Conservation (phyloP, 2,888 invertebrate genomes). For the Caenorhabditis sp. region DNA sequence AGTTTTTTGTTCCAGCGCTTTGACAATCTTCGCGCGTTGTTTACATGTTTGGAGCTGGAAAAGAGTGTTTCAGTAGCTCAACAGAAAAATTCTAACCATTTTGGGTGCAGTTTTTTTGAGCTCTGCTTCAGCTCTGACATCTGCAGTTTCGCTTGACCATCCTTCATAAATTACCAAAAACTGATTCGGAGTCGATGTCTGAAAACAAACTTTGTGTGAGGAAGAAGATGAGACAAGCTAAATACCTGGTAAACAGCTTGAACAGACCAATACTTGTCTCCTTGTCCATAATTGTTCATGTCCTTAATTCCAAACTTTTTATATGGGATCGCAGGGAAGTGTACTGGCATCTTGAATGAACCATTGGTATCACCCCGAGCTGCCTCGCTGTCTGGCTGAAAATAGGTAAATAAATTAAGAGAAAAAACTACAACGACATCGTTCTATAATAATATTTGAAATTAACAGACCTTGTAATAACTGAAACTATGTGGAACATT, state of each 20-base stretch:
- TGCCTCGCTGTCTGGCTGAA: neutral
- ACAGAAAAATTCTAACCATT: neutral
- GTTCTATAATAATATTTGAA: too few relatives aligned
- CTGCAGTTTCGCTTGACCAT: slow-evolving; percentile 7
- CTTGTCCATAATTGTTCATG: neutral
- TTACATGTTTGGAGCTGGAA: neutral
- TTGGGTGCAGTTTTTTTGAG: neutral
- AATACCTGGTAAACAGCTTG: slow-evolving; percentile 13
- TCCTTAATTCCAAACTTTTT: neutral
- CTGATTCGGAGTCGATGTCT: neutral
- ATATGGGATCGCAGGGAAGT: neutral
- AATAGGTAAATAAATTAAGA: neutral
- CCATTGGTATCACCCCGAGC: neutral
- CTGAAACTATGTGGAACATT: too few relatives aligned
- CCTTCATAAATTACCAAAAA: slow-evolving; percentile 18
- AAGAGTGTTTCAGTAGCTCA: too few relatives aligned
- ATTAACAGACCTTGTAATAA: too few relatives aligned
- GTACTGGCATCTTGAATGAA: neutral
- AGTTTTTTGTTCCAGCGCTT: neutral
- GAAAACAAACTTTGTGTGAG: neutral
- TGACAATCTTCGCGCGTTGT: neutral
- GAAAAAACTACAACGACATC: too few relatives aligned
- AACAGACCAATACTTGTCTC: neutral
- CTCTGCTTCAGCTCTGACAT: neutral
- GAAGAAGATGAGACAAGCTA: too few relatives aligned